Conservation (phyloP, 1,140 invertebrate genomes). For the Andrena cerasifolii region DNA sequence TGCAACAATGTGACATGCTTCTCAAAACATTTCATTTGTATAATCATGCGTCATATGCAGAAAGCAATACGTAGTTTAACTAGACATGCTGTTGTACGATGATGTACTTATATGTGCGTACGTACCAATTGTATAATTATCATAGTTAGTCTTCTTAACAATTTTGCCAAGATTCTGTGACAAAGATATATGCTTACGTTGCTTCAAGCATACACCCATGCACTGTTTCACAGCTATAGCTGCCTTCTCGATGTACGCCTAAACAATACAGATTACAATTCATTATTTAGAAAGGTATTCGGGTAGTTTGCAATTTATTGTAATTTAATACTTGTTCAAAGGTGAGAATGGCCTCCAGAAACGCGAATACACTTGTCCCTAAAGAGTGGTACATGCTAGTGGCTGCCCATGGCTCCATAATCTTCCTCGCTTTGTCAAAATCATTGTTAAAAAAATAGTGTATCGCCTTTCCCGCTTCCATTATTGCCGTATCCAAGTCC, state of each 20-base stretch:
- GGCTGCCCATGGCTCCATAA: conserved; percentile 90
- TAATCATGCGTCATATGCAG: background rate
- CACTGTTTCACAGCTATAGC: conserved; percentile 88
- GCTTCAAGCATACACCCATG: conserved; percentile 89
- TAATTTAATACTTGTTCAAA: conserved; percentile 89
- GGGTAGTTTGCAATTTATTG: conserved; percentile 1
- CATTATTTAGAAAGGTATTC: conserved; percentile 19
- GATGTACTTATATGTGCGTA: conserved; percentile 2
- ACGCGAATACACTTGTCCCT: conserved; percentile 94
- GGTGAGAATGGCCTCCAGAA: conserved; percentile 96
- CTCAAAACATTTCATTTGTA: too few relatives aligned
- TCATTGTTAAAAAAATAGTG: conserved; percentile 94
- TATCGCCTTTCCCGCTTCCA: conserved; percentile 88
- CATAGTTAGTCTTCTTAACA: conserved; percentile 90
- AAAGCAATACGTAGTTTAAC: background rate
- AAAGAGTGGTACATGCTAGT: conserved; percentile 96
- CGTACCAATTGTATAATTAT: conserved; percentile 87
- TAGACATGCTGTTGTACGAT: background rate
- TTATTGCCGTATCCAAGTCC: conserved; percentile 86
- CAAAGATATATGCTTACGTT: conserved; percentile 88
- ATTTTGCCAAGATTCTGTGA: conserved; percentile 92
- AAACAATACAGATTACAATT: conserved; percentile 27
- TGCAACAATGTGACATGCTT: too few relatives aligned
- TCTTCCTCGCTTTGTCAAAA: conserved; percentile 89
- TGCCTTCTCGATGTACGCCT: conserved; percentile 89